Base-by-base conservation (phyloP, 2,888 invertebrate genomes). In the Lepidocyrtoides sp. region DNA sequence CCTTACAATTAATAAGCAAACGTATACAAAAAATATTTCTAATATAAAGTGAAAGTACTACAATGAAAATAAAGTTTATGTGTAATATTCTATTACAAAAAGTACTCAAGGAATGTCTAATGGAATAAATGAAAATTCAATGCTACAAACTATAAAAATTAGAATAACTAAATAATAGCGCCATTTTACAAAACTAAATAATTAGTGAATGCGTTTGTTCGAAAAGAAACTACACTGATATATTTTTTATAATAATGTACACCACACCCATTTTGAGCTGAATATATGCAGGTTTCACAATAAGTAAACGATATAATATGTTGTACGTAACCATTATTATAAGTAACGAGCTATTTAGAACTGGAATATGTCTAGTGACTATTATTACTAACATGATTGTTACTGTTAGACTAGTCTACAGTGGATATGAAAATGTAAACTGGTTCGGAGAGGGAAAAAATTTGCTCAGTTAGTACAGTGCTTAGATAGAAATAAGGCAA, bases 261-360 rank as follows among this genome's bases (percentile, higher is more conserved):
- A 36, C 5, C 36, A 29, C 69, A 69, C 69, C 36, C 69, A 36
- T 32, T 69, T 69, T 69, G 69, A 69, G 69, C 69, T 36, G 69
- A 36, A 17, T 36, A 48, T n/a, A n/a, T n/a, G n/a, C n/a, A n/a
- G n/a, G n/a, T n/a, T n/a, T n/a, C n/a, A n/a, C n/a, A n/a, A 48
- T 48, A 48, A 69, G 69, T 69, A 8, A 69, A 8, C 7, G 23
- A 20, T 48, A 48, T 48, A 48, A n/a, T 48, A 48, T 36, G 36
- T 4, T 36, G 36, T 32, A 36, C 20, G 29, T 36, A 41, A 72
- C 41, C 72, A n/a, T n/a, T n/a, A n/a, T n/a, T n/a, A n/a, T n/a
- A n/a, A n/a, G n/a, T n/a, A n/a, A n/a, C 44, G 10, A 20, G 10
- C 36, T 36, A 7, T 7, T 7, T 36, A 48, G n/a, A n/a, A n/a